These are phyloP conservation scores for Opisthograptis luteolata DNA, from an alignment of 2,888 invertebrate species.

Conservation along the genomic window DNA sequence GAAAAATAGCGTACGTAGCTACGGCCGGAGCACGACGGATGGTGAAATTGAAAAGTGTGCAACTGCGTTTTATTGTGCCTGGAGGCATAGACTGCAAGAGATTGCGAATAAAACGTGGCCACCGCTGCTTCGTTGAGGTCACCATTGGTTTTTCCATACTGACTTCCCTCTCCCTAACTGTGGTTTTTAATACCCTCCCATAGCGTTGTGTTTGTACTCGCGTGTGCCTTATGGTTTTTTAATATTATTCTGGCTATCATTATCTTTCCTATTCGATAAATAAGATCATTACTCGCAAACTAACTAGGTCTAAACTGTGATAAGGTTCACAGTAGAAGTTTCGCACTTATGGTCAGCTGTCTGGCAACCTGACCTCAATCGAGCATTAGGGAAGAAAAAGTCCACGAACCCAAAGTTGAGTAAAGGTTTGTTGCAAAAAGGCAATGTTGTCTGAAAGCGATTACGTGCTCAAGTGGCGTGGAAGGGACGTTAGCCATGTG, in stretches of 20 bases:
- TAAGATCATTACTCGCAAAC: no score
- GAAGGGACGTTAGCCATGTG: slow-evolving; percentile 26
- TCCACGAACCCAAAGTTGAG: slow-evolving; percentile 4
- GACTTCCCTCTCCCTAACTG: slow-evolving; percentile 15
- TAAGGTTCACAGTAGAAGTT: background rate
- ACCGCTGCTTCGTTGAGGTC: slow-evolving; percentile 41
- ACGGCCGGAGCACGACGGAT: slow-evolving; percentile 54
- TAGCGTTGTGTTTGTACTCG: slow-evolving; percentile 3
- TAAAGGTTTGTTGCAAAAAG: slow-evolving; percentile 24
- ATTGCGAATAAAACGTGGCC: slow-evolving; percentile 58
- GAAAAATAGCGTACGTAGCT: slow-evolving; percentile 70
- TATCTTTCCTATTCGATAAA: background rate
- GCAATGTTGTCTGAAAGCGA: slow-evolving; percentile 38
- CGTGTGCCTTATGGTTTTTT: background rate
- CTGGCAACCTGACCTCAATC: background rate
- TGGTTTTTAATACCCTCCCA: slow-evolving; percentile 6
- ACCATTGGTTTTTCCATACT: slow-evolving; percentile 38
- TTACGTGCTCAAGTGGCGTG: slow-evolving; percentile 43
- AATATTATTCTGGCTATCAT: background rate
- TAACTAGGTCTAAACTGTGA: background rate
- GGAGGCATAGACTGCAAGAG: slow-evolving; percentile 51
- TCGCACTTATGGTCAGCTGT: background rate
- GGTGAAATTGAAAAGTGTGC: slow-evolving; percentile 71
- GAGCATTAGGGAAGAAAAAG: background rate
- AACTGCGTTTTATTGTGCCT: slow-evolving; percentile 66